Base-by-base conservation (phyloP, 2,888 invertebrate species). In the Oligia fasciuncula region DNA sequence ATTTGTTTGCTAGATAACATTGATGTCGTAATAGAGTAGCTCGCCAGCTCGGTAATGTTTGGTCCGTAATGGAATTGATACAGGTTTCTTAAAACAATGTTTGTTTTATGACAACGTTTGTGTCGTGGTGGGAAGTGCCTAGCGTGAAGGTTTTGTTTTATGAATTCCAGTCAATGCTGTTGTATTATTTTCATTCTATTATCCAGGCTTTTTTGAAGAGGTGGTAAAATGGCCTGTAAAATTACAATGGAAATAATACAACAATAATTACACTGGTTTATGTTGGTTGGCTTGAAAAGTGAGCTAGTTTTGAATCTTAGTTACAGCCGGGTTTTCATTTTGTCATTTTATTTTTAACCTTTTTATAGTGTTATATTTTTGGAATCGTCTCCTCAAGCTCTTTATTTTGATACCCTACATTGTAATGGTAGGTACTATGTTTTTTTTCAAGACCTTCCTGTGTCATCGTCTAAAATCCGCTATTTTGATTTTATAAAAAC, bases 1-100 rank as follows among this genome's bases (percentile, higher is more conserved):
- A 84, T 77, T 84, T 83, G 79, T 87, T 88, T 88, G 80, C 77
- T 43, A 54, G 29, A 85, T 62, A 81, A 80, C 71, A 75, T 75
- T 77, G 78, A 76, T 88, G 78, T 80, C 80, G 87, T 84, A 87
- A 88, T 75, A 70, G 23, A 77, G 81, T 75, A 80, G 63, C 72
- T 29, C 29, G 29, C 29, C 29, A 29, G 29, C 29, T 72, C n/a
- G 40, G 77, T 68, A 75, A 86, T 88, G 74, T 83, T 79, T 29
- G 69, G 51, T 69, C 68, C 57, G 72, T 80, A 79, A 85, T 76
- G 78, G 60, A 77, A 76, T 84, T 85, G 65, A 86, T 76, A 85
- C 80, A 77, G 75, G 81, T 73, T 77, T 84, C 77, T 77, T 70
- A 73, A 72, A 84, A 63, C 54, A 83, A 83, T 80, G 73, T 86